Base-by-base conservation (phyloP, 2,888 invertebrate genomes). In the Macaria notata region DNA sequence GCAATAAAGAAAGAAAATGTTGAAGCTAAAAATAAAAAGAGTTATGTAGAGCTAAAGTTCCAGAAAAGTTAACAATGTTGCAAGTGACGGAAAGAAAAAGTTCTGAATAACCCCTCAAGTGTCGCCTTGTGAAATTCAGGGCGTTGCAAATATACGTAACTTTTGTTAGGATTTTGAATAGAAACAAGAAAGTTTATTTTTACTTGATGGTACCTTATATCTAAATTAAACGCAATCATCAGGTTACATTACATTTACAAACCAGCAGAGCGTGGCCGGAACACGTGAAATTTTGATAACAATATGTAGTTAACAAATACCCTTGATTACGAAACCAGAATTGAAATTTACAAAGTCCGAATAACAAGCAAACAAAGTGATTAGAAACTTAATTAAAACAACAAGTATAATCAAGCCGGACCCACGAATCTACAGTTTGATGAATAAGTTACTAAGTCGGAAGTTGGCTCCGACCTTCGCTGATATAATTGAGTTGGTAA, bases 401-500 rank as follows among this genome's bases (percentile, higher is more conserved):
- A 75, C 71, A 73, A 73, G 66, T 69, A 65, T 65, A 72, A 76
- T 76, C 71, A 69, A 72, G 68, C 63, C 48, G 54, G 65, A 70
- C 70, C 64, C 70, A 64, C 62, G 63, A 66, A 73, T 67, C 67
- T 63, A 61, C 63, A 66, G 62, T 70, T 71, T 68, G 65, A 75
- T 76, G 72, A 79, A 77, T 75, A 76, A 78, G 73, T 81, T 76
- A 72, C 64, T 64, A 62, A 66, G 64, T 71, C 65, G 61, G 67
- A 78, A 79, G 72, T 79, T 74, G 68, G 57, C 64, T 57, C 63
- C 66, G 68, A 75, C 72, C 72, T 75, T 63, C 69, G 71, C 73
- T 72, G 65, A 67, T 65, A 65, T 75, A 78, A 80, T 79, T 74
- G 68, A 78, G 78, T 79, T 73, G 61, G 69, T 72, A 63, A 61